Percentiles rank a stretch among this genome's conserved stretches.
phyloP scores from a whole-genome alignment of 2,888 invertebrate species.

The Drosophila nr. medialis region DNA sequence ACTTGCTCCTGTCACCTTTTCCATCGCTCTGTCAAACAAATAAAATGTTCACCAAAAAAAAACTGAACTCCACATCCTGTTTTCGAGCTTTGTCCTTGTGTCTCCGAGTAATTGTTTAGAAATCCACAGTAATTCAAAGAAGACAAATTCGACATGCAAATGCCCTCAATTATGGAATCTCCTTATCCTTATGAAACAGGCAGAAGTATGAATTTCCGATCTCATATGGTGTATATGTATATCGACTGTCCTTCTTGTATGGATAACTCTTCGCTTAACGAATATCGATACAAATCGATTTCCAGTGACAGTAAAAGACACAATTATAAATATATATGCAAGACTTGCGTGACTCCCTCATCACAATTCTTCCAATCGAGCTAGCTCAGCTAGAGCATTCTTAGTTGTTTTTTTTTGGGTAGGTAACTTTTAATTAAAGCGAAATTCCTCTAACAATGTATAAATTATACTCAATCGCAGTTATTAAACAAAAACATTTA shows the following conservation, averaged over 20 bases:
- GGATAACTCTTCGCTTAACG: neutral
- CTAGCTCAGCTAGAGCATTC: neutral
- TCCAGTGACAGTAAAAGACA: neutral
- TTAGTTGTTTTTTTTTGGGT: neutral
- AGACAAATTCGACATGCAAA: neutral
- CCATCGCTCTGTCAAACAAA: constrained; percentile 17
- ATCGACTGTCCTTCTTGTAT: neutral
- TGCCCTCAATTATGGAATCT: neutral
- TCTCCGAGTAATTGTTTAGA: neutral
- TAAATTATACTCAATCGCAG: neutral
- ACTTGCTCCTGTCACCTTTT: neutral
- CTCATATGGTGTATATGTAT: neutral
- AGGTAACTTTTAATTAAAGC: neutral
- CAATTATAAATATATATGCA: neutral
- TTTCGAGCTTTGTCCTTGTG: neutral
- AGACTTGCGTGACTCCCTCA: neutral
- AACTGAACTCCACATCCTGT: neutral
- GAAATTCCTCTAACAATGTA: neutral
- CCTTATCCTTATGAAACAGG: no score
- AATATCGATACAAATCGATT: neutral
- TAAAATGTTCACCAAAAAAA: constrained; percentile 38
- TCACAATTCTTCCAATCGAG: neutral
- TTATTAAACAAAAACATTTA: neutral
- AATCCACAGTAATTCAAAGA: neutral
- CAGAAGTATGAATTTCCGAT: neutral